phyloP scores from a whole-genome alignment of 2,113 vertebrate species.

The Sciurus niger region DNA sequence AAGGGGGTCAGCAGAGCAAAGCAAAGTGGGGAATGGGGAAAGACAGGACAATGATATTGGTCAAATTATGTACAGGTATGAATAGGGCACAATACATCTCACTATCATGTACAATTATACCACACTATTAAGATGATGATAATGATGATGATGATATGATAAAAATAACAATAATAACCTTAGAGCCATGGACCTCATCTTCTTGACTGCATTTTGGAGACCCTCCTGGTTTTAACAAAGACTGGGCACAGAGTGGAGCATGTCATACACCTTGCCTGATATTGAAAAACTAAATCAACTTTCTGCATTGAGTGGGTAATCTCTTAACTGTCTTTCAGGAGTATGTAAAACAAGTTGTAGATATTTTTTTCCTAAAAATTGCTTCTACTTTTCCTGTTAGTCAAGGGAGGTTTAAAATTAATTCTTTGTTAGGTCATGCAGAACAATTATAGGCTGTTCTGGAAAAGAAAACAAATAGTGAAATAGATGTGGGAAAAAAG shows the following conservation, averaged over 20 bases:
- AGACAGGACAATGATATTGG: no score
- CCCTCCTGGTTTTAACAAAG: not conserved
- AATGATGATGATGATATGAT: no score
- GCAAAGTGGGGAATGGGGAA: no score
- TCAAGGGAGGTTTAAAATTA: not conserved
- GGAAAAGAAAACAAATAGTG: not conserved
- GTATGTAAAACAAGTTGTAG: not conserved
- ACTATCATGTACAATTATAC: no score
- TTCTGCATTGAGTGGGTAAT: not conserved
- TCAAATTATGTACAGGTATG: no score
- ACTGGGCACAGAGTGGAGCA: not conserved
- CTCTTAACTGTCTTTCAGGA: not conserved
- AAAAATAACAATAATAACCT: no score
- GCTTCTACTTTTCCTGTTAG: not conserved
- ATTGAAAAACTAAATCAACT: not conserved
- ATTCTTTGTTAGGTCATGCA: not conserved
- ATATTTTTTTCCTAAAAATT: slow-evolving; percentile 5
- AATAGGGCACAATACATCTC: no score
- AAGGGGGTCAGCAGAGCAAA: no score
- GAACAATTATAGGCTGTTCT: not conserved
- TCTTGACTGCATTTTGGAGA: not conserved
- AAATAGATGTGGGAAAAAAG: not conserved
- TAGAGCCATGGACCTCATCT: accelerated
- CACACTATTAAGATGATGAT: no score
- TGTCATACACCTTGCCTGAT: not conserved